Conservation (phyloP, 1,140 invertebrate genomes). For the Argopecten irradians region DNA sequence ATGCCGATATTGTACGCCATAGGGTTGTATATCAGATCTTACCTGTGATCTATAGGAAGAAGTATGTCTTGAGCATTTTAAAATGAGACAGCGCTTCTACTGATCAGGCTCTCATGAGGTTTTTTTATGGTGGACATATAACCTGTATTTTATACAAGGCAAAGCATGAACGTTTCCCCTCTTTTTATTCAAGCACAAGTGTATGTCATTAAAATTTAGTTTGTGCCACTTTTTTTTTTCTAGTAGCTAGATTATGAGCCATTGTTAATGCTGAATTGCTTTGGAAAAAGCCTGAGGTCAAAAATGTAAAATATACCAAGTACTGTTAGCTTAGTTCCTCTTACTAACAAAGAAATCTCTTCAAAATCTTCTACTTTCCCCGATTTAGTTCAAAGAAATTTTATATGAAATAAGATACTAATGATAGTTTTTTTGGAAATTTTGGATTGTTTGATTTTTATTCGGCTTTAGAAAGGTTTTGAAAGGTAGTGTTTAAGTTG, state of each 20-base stretch:
- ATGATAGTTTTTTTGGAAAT: background rate
- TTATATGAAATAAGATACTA: background rate
- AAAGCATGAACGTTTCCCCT: background rate
- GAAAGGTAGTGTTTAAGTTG: background rate
- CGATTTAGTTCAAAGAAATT: background rate
- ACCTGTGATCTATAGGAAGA: background rate
- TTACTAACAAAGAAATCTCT: background rate
- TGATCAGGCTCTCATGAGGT: background rate
- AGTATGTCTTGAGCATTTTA: background rate
- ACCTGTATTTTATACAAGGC: background rate
- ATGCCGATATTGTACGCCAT: background rate
- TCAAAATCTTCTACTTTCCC: background rate
- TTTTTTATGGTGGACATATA: background rate
- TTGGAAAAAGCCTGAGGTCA: background rate
- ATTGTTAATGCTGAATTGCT: slow-evolving; percentile 3
- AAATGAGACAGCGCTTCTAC: background rate
- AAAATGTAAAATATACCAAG: background rate
- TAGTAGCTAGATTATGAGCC: background rate
- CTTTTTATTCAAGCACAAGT: background rate
- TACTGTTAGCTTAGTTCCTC: background rate
- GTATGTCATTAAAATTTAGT: slow-evolving; percentile 14
- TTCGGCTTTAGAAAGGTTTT: background rate
- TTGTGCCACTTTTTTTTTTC: background rate
- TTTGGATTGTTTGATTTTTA: background rate
- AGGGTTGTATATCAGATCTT: background rate